These are phyloP conservation scores for Motacilla alba DNA, from an alignment of 2,113 vertebrate species.

Conservation along the genomic window DNA sequence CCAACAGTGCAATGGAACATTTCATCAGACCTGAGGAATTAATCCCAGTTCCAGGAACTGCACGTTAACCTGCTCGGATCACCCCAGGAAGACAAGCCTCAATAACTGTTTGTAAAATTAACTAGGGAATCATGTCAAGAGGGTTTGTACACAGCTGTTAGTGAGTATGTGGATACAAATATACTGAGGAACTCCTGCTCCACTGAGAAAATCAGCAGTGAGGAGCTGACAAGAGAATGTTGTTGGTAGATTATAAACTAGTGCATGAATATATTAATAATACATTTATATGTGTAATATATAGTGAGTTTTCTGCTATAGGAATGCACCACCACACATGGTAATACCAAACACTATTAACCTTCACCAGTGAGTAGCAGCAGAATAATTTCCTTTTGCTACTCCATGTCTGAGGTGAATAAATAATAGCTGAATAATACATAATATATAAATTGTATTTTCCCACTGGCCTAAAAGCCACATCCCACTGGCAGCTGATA, in stretches of 20 bases:
- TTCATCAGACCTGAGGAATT: neutral
- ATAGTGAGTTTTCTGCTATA: neutral
- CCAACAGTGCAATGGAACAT: neutral
- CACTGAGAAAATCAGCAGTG: neutral
- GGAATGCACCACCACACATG: neutral
- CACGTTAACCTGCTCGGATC: neutral
- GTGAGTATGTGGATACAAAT: neutral
- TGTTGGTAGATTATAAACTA: neutral
- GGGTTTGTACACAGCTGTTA: neutral
- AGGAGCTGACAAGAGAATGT: neutral
- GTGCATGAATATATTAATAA: neutral
- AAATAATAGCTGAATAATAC: neutral
- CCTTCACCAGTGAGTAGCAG: neutral
- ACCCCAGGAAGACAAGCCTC: neutral
- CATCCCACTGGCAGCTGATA: accelerated
- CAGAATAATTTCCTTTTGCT: neutral
- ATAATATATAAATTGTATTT: neutral
- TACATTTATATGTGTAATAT: neutral
- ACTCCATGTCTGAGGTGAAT: neutral
- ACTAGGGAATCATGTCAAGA: neutral
- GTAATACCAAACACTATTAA: neutral
- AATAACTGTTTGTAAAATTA: neutral
- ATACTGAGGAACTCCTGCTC: neutral
- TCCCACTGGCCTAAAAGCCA: neutral
- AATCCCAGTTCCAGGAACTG: neutral